These are phyloP conservation scores for Melikaiella ostensackeni DNA, from an alignment of 2,888 invertebrate genomes.

Conservation along the genomic window DNA sequence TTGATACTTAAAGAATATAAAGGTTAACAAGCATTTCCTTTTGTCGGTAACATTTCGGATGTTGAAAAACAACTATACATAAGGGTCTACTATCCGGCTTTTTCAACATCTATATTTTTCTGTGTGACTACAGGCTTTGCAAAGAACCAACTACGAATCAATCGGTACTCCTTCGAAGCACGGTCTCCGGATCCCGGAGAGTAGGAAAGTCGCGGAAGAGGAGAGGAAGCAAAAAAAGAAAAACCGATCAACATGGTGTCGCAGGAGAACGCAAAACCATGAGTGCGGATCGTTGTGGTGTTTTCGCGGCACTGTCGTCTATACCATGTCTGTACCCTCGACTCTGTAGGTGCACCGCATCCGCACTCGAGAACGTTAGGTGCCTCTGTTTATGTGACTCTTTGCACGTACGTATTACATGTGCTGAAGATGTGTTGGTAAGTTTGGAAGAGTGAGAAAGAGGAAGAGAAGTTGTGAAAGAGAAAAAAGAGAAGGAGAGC, in stretches of 20 bases:
- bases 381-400: constrained; percentile 51
- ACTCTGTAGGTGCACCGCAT: constrained; percentile 64
- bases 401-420: constrained; percentile 46
- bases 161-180: constrained; percentile 24
- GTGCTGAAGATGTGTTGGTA: constrained; percentile 49
- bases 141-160: constrained; percentile 10
- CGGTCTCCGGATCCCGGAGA: background rate
- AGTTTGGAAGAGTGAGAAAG: constrained; percentile 43
- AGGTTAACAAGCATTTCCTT: too few relatives aligned
- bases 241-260: constrained; percentile 46
- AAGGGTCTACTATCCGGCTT: too few relatives aligned
- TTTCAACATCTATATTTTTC: background rate
- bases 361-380: constrained; percentile 60
- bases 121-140: background rate
- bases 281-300: constrained; percentile 69
- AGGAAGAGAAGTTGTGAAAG: constrained; percentile 29
- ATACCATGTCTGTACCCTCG: constrained; percentile 59
- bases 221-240: background rate
- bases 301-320: constrained; percentile 72
- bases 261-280: constrained; percentile 60
- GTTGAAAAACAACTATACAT: too few relatives aligned
- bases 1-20: too few relatives aligned
- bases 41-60: too few relatives aligned
- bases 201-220: constrained; percentile 3
- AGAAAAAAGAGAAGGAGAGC: constrained; percentile 43